Evolutionary conservation across 2,113 vertebrate species (phyloP).

Genomic region (Rallus limicola): DNA sequence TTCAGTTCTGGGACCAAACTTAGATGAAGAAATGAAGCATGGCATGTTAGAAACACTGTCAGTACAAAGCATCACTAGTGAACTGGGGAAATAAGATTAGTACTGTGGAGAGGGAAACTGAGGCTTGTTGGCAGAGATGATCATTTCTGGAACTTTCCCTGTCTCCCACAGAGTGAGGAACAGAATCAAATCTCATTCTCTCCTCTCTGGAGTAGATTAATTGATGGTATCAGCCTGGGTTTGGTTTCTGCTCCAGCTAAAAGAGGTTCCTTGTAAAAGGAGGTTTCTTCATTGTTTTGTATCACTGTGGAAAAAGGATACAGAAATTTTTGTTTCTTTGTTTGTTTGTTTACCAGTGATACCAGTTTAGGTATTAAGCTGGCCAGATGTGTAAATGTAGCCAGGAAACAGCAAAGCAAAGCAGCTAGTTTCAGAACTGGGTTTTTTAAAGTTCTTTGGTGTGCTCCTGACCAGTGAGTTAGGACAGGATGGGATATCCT

Average conservation of each 20-base stretch:
- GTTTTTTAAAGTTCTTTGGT: background rate
- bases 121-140: background rate
- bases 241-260: background rate
- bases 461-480: background rate
- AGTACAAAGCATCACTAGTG: background rate
- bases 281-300: constrained; percentile 38
- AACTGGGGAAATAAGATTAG: background rate
- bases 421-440: background rate
- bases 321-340: background rate
- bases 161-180: background rate
- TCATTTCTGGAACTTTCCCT: background rate
- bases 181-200: background rate
- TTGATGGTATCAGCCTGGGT: background rate
- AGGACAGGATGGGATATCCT: background rate
- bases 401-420: background rate
- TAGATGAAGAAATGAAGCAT: background rate
- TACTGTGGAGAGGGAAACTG: background rate
- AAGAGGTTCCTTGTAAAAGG: constrained; percentile 63
- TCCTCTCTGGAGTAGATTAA: background rate
- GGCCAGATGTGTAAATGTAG: background rate
- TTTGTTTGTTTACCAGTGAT: background rate
- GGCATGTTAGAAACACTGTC: background rate
- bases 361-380: background rate
- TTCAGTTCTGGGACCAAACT: constrained; percentile 77
- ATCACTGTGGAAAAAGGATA: constrained; percentile 26